Conservation (phyloP, 2,113 vertebrate genomes). For the Thunnus thynnus region DNA sequence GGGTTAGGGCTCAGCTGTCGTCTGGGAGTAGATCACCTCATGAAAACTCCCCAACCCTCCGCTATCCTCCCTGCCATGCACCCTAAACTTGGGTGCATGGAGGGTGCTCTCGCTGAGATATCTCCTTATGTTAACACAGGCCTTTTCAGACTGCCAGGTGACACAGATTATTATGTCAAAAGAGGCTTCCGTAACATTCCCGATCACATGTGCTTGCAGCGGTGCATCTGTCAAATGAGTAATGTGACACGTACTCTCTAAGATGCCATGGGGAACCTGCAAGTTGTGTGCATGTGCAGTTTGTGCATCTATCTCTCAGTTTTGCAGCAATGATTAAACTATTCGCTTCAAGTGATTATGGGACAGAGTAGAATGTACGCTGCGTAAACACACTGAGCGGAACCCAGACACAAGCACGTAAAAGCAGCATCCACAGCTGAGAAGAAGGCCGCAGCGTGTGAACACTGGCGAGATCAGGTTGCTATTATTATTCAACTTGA, state of each 20-base stretch:
- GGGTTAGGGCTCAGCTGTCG: slow-evolving; percentile 81
- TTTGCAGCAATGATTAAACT: slow-evolving; percentile 25
- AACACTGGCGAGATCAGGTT: slow-evolving; percentile 45
- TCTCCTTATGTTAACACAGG: not conserved
- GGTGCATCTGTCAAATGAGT: not conserved
- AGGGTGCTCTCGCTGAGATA: slow-evolving; percentile 16
- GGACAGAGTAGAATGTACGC: slow-evolving; percentile 3
- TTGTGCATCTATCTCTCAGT: not conserved
- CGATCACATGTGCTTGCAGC: not conserved
- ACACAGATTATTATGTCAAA: slow-evolving; percentile 6
- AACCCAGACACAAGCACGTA: slow-evolving; percentile 23
- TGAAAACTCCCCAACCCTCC: slow-evolving; percentile 29
- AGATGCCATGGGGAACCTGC: not conserved
- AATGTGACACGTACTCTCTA: slow-evolving; percentile 4
- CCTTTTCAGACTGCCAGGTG: not conserved
- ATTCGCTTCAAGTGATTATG: slow-evolving; percentile 19
- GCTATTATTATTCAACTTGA: slow-evolving; percentile 64
- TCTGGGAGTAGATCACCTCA: slow-evolving; percentile 70
- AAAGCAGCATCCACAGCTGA: slow-evolving; percentile 66
- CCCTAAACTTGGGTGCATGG: slow-evolving; percentile 10
- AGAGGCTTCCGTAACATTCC: not conserved
- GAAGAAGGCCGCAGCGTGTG: slow-evolving; percentile 46
- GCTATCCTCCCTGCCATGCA: not conserved
- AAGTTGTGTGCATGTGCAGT: not conserved
- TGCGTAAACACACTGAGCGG: slow-evolving; percentile 12